Evolutionary conservation across 2,113 vertebrate genomes (phyloP).

Genomic region (Marcusenius ussheri): DNA sequence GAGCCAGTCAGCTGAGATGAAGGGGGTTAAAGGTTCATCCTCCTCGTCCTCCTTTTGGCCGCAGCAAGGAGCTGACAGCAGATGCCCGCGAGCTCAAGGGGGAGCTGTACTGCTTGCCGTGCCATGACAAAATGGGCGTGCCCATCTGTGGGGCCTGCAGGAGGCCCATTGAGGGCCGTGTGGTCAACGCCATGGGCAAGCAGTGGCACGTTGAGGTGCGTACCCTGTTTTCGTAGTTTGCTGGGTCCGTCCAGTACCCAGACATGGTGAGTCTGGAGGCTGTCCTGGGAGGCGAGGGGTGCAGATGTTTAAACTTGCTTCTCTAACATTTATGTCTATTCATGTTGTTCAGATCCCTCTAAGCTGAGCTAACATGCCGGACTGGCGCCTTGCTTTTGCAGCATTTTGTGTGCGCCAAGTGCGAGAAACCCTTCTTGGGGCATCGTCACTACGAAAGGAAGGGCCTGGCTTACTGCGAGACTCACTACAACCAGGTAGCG

Average conservation of each 20-base stretch:
- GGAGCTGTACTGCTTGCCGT: slow-evolving; percentile 92
- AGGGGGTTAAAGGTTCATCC: not conserved
- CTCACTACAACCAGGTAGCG: slow-evolving; percentile 97
- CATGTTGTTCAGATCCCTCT: not conserved
- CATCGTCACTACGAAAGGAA: slow-evolving; percentile 90
- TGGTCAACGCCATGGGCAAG: slow-evolving; percentile 97
- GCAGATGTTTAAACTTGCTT: not conserved
- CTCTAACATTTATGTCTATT: not conserved
- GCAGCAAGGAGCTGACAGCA: slow-evolving; percentile 90
- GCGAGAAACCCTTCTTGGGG: slow-evolving; percentile 98
- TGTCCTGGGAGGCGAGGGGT: not conserved
- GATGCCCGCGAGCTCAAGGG: slow-evolving; percentile 92
- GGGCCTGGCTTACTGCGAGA: not conserved
- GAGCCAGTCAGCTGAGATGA: not conserved
- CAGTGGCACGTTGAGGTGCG: slow-evolving; percentile 98
- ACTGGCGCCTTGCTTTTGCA: slow-evolving; percentile 61
- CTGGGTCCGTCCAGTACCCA: not conserved
- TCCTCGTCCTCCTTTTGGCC: slow-evolving; percentile 13
- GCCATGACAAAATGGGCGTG: slow-evolving; percentile 97
- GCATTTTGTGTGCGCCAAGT: slow-evolving; percentile 99
- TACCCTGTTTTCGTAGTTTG: not conserved
- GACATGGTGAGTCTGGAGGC: not conserved
- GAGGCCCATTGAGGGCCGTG: slow-evolving; percentile 90
- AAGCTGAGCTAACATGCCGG: slow-evolving; percentile 39
- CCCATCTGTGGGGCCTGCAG: slow-evolving; percentile 95